phyloP scores from a whole-genome alignment of 2,888 invertebrate genomes.

The Amphipoea oculea region DNA sequence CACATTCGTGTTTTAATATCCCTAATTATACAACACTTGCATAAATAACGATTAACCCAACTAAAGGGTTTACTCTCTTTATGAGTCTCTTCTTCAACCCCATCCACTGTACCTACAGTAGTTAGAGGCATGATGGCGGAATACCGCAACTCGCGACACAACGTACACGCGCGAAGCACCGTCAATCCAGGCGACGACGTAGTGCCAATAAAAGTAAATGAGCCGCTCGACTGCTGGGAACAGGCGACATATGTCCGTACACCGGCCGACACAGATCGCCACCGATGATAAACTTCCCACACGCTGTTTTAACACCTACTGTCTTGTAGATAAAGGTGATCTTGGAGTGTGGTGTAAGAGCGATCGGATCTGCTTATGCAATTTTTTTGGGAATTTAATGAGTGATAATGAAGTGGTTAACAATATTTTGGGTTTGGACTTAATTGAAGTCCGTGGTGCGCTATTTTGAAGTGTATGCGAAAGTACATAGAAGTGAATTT shows the following conservation, averaged over 20 bases:
- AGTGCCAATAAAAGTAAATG: slow-evolving; percentile 85
- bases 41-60: too few relatives aligned
- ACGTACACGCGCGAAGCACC: slow-evolving; percentile 67
- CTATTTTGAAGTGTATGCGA: slow-evolving; percentile 10
- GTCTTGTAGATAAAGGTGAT: not conserved
- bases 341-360: not conserved
- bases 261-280: slow-evolving; percentile 56
- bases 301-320: slow-evolving; percentile 41
- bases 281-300: slow-evolving; percentile 52
- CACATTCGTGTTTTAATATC: too few relatives aligned
- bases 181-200: slow-evolving; percentile 73
- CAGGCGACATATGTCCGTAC: slow-evolving; percentile 70
- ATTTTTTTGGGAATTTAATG: slow-evolving; percentile 47
- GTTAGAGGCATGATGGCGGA: not conserved
- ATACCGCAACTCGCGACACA: slow-evolving; percentile 62
- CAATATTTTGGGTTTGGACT: slow-evolving; percentile 40
- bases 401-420: slow-evolving; percentile 51
- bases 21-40: too few relatives aligned
- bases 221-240: slow-evolving; percentile 75
- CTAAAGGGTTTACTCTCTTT: not conserved
- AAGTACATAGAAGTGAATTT: not conserved
- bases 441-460: not conserved
- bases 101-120: not conserved
- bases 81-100: not conserved
- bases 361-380: slow-evolving; percentile 2